Evolutionary conservation across 1,140 invertebrate species (phyloP), one percentile per base, ranked within the genome.

Genomic region (Drosophila nebulosa): DNA sequence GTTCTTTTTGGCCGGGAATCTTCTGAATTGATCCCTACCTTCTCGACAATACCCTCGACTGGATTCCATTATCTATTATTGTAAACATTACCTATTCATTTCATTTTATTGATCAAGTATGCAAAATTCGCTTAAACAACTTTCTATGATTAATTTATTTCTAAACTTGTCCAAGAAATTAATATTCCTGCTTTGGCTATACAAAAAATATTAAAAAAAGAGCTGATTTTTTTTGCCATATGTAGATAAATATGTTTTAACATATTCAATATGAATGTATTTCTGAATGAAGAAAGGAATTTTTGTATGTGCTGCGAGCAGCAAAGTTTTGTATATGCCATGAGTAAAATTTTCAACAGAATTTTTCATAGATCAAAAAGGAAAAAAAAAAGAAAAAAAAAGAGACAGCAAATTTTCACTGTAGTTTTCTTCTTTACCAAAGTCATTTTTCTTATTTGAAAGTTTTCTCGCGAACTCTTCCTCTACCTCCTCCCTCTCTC

Each of bases 391-490:
- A 30, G 30, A 9, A 0, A 53, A 6, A 53, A 9, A 30, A 9
- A 10, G 7, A 42, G 14, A 18, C 39, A 21, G 39, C 4, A 10
- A 46, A 46, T 46, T 46, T 46, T 46, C 18, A 21, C 39, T 21
- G 10, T 46, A 21, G 39, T 46, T 46, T 46, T 46, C 16, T 55
- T 30, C 14, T 55, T 30, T 3, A 30, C 14, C 56, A 64, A 74
- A 74, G 71, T 69, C 73, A 76, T 76, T 69, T 76, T 76, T 64
- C 73, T 76, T 76, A 64, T 69, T 76, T 64, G 58, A 74, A 62
- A 75, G 64, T 69, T 75, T 71, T 42, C 69, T 69, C 69, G n/a
- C 72, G 60, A 53, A 64, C 53, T 12, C 22, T 16, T 27, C 21
- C 61, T 69, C 35, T 4, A n/a, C n/a, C n/a, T n/a, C n/a, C 24